Base-by-base conservation (phyloP, 2,797 vertebrate genomes). In the Florisuga fusca region DNA sequence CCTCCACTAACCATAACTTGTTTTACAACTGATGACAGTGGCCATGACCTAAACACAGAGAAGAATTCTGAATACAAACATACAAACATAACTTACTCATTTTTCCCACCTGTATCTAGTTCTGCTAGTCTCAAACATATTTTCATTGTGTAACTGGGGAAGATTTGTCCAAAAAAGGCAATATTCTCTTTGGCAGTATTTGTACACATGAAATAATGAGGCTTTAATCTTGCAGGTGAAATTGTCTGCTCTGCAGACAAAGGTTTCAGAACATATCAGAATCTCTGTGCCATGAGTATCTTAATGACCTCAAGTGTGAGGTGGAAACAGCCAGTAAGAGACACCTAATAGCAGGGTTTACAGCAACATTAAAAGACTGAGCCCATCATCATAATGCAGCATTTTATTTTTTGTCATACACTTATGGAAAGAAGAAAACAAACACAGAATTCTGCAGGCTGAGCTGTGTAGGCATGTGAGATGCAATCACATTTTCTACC, bases 401-500 rank as follows among this genome's bases (percentile, higher is more conserved):
- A 27, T 31, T 86, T 74, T 59, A 43, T 33, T 87, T 89, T 79
- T 77, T 50, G 71, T 67, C 53, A 84, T 19, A 64, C 21, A 29
- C 34, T 59, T 36, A 45, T 0, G 18, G 53, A 71, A 85, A 82
- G 57, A 83, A 91, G n/a, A 46, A 82, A 87, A 82, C 27, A 90
- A 71, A 62, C 31, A 73, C 25, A 59, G 50, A 78, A 69, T 41
- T 58, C 71, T 79, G 55, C 1, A 3, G 86, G 63, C 53, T 90
- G 66, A 63, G 2, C 5, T 73, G 51, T 5, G 1, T 13, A 50
- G 22, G 53, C 61, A 71, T 29, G 10, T 17, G 48, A 95, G 45
- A 53, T 67, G 71, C 41, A 92, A 90, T 59, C 84, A 57, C 48
- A 71, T 90, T 94, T 93, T 87, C 74, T 80, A 82, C 57, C 68